A percentile compares a stretch with the other conserved stretches of the same genome.
Conservation (phyloP, 2,888 invertebrate species). For the Chaetogeoica ovagalla region DNA sequence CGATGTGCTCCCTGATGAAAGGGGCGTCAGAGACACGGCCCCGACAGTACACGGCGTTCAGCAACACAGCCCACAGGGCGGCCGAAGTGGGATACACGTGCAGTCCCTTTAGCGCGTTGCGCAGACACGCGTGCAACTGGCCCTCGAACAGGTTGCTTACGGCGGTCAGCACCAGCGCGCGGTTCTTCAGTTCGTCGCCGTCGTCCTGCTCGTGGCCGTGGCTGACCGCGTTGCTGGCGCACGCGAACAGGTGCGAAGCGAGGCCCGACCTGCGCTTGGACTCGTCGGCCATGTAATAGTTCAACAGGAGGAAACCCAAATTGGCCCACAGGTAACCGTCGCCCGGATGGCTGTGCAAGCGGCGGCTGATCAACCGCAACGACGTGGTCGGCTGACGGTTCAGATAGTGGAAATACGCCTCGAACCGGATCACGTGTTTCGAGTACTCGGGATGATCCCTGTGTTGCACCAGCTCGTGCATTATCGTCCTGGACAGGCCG, state of each 20-base stretch:
- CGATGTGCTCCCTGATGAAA: constrained; percentile 18
- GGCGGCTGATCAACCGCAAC: constrained; percentile 21
- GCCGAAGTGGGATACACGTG: constrained; percentile 34
- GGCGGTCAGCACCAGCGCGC: constrained; percentile 28
- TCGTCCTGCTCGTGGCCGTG: background rate
- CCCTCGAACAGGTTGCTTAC: constrained; percentile 45
- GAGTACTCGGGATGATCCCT: constrained; percentile 19
- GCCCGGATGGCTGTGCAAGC: constrained; percentile 25
- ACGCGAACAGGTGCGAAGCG: constrained; percentile 22
- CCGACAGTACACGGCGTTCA: constrained; percentile 36
- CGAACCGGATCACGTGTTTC: constrained; percentile 36
- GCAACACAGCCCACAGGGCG: constrained; percentile 37
- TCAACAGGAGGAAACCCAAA: constrained; percentile 35
- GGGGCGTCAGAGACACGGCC: constrained; percentile 11
- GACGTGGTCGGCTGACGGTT: constrained; percentile 38
- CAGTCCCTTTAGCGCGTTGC: constrained; percentile 30
- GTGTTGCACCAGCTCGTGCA: constrained; percentile 18
- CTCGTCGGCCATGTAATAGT: constrained; percentile 41
- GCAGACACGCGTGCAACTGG: constrained; percentile 20
- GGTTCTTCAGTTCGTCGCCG: background rate
- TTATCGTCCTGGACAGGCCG: constrained; percentile 21
- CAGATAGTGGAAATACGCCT: constrained; percentile 41
- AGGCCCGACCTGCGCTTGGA: constrained; percentile 25
- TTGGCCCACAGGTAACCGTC: constrained; percentile 30
- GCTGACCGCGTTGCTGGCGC: constrained; percentile 9